These are phyloP conservation scores for Drosophila tristis DNA, from an alignment of 1,140 invertebrate species.

Conservation along the genomic window DNA sequence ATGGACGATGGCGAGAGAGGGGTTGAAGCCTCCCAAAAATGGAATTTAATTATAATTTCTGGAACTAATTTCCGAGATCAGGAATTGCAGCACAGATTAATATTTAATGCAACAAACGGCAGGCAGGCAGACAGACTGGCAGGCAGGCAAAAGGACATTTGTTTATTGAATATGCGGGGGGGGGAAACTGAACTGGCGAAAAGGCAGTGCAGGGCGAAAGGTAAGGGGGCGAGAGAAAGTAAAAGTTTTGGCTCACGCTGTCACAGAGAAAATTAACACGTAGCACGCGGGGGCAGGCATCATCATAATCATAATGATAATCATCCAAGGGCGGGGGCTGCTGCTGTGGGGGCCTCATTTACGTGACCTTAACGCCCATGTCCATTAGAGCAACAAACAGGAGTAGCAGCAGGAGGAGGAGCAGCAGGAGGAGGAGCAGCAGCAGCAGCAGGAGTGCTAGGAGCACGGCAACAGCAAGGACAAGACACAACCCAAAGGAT, in stretches of 20 bases:
- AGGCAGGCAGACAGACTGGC: background rate
- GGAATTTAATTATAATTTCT: conserved; percentile 82
- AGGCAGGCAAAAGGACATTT: conserved; percentile 33
- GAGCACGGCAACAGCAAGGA: conserved; percentile 6
- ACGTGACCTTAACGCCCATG: conserved; percentile 64
- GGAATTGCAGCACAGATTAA: conserved; percentile 71
- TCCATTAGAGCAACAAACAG: conserved; percentile 62
- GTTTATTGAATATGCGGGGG: conserved; percentile 63
- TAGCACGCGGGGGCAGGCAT: conserved; percentile 47
- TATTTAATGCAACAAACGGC: conserved; percentile 68
- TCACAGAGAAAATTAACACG: conserved; percentile 74
- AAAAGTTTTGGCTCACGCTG: conserved; percentile 48
- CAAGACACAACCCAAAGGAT: conserved; percentile 69
- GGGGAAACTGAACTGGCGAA: background rate
- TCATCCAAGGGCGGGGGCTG: conserved; percentile 44
- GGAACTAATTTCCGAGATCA: conserved; percentile 78
- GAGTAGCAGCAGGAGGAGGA: background rate
- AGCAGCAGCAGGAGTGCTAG: background rate
- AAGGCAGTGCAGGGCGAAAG: too few species aligned
- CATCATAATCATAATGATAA: conserved; percentile 57
- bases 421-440: background rate
- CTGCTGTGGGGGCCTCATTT: conserved; percentile 52
- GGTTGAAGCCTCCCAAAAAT: conserved; percentile 21
- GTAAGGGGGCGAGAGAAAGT: background rate
- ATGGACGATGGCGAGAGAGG: too few species aligned